phyloP scores from a whole-genome alignment of 2,113 vertebrate genomes.

The Lepus timidus region DNA sequence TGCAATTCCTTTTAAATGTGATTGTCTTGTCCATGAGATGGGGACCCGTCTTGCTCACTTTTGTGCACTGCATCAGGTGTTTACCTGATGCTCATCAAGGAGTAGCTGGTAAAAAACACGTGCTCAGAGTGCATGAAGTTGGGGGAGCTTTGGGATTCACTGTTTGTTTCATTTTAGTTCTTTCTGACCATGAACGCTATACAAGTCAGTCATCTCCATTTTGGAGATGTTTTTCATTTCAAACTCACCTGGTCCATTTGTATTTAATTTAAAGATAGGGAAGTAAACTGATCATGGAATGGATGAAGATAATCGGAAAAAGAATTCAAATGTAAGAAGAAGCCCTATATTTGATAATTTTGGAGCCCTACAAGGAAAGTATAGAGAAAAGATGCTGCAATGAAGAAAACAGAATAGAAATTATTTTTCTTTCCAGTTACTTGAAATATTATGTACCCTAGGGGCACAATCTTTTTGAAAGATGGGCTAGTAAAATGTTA shows the following conservation, averaged over 20 bases:
- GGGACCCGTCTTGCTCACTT: neutral
- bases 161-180: neutral
- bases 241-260: neutral
- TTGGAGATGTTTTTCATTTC: neutral
- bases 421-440: slow-evolving; percentile 12
- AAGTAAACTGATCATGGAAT: neutral
- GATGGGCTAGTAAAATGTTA: slow-evolving; percentile 62
- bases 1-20: neutral
- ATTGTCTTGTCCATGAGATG: neutral
- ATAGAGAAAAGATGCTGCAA: neutral
- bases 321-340: neutral
- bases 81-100: neutral
- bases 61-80: neutral
- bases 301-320: neutral
- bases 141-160: neutral
- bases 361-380: neutral
- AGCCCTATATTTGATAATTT: neutral
- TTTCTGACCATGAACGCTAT: neutral
- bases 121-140: neutral
- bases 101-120: neutral
- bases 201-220: neutral
- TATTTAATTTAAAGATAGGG: neutral
- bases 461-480: slow-evolving; percentile 4
- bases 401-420: slow-evolving; percentile 5
- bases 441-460: slow-evolving; percentile 13